Evolutionary conservation across 2,113 vertebrate genomes (phyloP).

Genomic region (Odontesthes bonariensis): DNA sequence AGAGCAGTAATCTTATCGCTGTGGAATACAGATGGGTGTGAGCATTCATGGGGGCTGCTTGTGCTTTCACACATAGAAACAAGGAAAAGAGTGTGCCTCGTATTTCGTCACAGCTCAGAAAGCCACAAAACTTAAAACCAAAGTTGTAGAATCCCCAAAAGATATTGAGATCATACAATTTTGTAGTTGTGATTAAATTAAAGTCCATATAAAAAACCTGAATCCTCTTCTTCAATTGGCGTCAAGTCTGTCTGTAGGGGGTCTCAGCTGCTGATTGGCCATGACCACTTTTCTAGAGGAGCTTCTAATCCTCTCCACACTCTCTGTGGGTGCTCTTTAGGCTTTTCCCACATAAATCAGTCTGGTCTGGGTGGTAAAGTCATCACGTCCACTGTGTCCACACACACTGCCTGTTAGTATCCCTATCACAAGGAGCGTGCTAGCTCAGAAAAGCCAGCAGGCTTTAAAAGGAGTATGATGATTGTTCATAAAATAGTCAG

Average conservation of each 20-base stretch:
- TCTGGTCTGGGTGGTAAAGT: slow-evolving; percentile 84
- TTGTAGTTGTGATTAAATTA: slow-evolving; percentile 35
- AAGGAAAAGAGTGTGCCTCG: slow-evolving; percentile 7
- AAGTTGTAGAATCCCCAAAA: slow-evolving; percentile 16
- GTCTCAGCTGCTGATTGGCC: slow-evolving; percentile 78
- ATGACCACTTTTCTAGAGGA: slow-evolving; percentile 74
- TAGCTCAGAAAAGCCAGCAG: slow-evolving; percentile 57
- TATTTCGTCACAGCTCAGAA: slow-evolving; percentile 29
- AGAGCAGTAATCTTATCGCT: slow-evolving; percentile 54
- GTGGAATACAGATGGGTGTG: slow-evolving; percentile 19
- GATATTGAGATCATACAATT: slow-evolving; percentile 51
- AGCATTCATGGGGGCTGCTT: slow-evolving; percentile 11
- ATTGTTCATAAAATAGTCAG: slow-evolving; percentile 14
- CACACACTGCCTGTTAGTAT: slow-evolving; percentile 76
- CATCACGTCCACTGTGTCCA: slow-evolving; percentile 81
- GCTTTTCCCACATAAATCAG: slow-evolving; percentile 88
- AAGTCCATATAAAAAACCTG: slow-evolving; percentile 38
- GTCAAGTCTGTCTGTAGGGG: slow-evolving; percentile 67
- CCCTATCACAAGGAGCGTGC: slow-evolving; percentile 61
- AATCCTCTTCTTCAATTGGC: slow-evolving; percentile 72
- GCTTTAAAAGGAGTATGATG: slow-evolving; percentile 36
- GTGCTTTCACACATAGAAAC: slow-evolving; percentile 6
- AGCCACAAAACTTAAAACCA: slow-evolving; percentile 18
- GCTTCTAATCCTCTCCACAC: slow-evolving; percentile 83
- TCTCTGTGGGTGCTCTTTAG: slow-evolving; percentile 78